phyloP scores from a whole-genome alignment of 35 echinoderm and acorn worm species.

The Heliocidaris tuberculata region DNA sequence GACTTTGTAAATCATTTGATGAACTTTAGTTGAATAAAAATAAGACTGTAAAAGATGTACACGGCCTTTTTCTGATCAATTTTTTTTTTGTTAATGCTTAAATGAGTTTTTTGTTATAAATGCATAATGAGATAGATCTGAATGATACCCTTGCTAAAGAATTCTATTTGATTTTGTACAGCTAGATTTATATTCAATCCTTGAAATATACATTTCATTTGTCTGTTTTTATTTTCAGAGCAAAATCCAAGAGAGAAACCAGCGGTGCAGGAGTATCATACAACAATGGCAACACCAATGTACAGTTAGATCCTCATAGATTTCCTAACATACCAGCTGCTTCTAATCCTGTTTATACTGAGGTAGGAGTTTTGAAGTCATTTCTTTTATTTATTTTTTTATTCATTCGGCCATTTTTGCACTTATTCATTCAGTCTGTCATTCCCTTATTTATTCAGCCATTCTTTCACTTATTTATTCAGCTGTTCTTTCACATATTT shows the following conservation, averaged over 20 bases:
- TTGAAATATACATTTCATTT: not conserved
- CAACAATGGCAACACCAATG: constrained; percentile 41
- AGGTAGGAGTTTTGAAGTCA: not conserved
- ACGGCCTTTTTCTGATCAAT: no score
- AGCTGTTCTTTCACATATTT: not conserved
- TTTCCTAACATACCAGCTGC: constrained; percentile 23
- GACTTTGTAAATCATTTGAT: no score
- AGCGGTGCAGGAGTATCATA: not conserved
- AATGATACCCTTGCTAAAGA: no score
- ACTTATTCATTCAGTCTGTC: not conserved
- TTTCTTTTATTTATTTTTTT: not conserved
- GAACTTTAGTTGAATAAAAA: no score
- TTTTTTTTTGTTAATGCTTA: no score
- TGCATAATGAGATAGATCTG: no score
- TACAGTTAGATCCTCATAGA: not conserved
- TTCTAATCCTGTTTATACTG: constrained; percentile 20
- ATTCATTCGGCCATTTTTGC: not conserved
- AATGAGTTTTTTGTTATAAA: no score
- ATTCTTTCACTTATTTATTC: not conserved
- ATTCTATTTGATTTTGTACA: no score
- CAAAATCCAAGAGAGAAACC: constrained; percentile 40
- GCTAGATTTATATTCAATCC: no score
- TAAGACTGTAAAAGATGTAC: no score
- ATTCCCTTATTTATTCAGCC: not conserved
- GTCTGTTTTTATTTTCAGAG: constrained; percentile 11